Conservation (phyloP, 2,113 vertebrate species). For the Turnix velox region DNA sequence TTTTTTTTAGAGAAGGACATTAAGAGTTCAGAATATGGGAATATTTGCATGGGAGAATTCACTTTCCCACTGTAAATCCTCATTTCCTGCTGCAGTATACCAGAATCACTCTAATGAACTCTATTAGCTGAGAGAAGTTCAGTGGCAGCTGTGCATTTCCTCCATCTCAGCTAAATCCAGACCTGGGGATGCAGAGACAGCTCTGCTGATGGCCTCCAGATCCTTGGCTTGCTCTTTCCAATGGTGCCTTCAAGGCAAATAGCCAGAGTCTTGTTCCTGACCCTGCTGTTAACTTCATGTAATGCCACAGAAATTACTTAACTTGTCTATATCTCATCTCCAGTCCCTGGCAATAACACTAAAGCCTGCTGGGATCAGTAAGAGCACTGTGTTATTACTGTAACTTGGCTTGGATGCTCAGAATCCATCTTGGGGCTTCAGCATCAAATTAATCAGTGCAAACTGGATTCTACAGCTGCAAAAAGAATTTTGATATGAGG, state of each 20-base stretch:
- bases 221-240: not conserved
- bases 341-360: not conserved
- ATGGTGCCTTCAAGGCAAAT: not conserved
- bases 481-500: not conserved
- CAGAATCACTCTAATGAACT: not conserved
- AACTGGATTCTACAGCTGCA: not conserved
- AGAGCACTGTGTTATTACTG: not conserved
- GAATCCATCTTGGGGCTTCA: not conserved
- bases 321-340: not conserved
- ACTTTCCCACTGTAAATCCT: not conserved
- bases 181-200: not conserved
- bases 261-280: not conserved
- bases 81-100: not conserved
- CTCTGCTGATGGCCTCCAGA: not conserved
- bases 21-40: not conserved
- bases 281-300: not conserved
- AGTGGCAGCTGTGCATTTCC: not conserved
- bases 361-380: not conserved
- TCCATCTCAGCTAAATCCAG: not conserved
- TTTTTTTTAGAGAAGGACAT: not conserved
- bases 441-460: not conserved
- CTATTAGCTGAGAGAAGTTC: not conserved
- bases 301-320: not conserved
- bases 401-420: not conserved
- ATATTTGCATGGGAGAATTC: not conserved